phyloP scores from a whole-genome alignment of 2,113 vertebrate genomes.

The Myotis davidii region DNA sequence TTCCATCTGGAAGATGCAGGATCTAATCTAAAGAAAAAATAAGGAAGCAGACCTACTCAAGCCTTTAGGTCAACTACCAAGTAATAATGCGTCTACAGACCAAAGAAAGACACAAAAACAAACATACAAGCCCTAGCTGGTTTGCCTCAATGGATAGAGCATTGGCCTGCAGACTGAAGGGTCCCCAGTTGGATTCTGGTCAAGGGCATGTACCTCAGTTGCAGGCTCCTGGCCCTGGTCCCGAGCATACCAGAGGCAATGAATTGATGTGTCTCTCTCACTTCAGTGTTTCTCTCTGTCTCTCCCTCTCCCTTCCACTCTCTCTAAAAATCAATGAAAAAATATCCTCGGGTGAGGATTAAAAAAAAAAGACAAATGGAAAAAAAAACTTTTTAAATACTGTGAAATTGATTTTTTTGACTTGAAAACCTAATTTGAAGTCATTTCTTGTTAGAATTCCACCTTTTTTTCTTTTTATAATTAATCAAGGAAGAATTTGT shows the following conservation, averaged over 20 bases:
- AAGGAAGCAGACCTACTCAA: not conserved
- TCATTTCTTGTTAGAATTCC: constrained; percentile 19
- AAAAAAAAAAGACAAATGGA: not conserved
- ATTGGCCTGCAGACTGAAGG: too few relatives aligned
- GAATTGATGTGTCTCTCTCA: too few relatives aligned
- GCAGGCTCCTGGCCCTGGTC: too few relatives aligned
- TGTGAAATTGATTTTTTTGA: not conserved
- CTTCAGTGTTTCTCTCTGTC: too few relatives aligned
- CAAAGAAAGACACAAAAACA: not conserved
- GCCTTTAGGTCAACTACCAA: not conserved
- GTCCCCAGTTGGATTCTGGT: too few relatives aligned
- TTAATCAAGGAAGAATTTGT: not conserved
- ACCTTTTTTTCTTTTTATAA: constrained; percentile 12
- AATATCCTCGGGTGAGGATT: too few relatives aligned
- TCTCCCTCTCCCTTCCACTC: too few relatives aligned
- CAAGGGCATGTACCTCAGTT: too few relatives aligned
- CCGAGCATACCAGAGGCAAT: too few relatives aligned
- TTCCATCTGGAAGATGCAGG: not conserved
- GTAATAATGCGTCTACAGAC: not conserved
- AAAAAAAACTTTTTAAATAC: not conserved
- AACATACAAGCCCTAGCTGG: not conserved
- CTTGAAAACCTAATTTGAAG: not conserved
- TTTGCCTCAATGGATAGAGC: too few relatives aligned
- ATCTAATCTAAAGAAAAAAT: constrained; percentile 15
- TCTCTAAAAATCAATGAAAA: too few relatives aligned